These are phyloP conservation scores for Molorchus minor DNA, from an alignment of 2,888 invertebrate genomes.

Conservation along the genomic window DNA sequence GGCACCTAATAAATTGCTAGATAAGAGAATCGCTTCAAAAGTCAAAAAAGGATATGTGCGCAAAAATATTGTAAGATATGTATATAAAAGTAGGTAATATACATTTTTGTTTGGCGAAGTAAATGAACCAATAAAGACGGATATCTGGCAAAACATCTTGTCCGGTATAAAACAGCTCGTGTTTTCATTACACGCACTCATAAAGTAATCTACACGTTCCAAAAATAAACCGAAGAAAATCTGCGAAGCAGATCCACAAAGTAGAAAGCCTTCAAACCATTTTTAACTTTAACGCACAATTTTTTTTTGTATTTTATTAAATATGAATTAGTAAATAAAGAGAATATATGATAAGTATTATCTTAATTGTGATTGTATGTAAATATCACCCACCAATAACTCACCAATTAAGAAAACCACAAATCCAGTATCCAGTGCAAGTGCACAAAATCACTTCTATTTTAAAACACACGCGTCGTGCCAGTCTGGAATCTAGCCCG, in stretches of 20 bases:
- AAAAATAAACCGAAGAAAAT: constrained; percentile 11
- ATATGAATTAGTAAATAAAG: too few species aligned
- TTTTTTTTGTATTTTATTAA: too few species aligned
- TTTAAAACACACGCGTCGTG: constrained; percentile 28
- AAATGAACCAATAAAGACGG: constrained; percentile 9
- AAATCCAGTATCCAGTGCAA: constrained; percentile 20
- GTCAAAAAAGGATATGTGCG: background rate
- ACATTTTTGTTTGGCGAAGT: constrained; percentile 5
- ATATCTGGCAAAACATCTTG: constrained; percentile 12
- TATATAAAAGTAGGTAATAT: background rate
- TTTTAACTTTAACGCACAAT: background rate
- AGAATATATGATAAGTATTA: too few species aligned
- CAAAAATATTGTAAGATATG: background rate
- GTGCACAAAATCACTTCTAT: constrained; percentile 37
- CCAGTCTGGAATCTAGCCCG: background rate
- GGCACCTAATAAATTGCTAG: constrained; percentile 23
- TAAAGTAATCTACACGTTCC: constrained; percentile 11
- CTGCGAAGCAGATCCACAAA: background rate
- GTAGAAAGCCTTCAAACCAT: too few species aligned
- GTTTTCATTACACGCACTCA: constrained; percentile 9
- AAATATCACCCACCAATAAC: background rate
- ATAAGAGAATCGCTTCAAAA: too few species aligned
- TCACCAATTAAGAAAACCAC: constrained; percentile 22
- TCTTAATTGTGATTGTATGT: too few species aligned
- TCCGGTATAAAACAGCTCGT: background rate